phyloP scores from a whole-genome alignment of 2,797 vertebrate species.

The Aplochiton taeniatus region DNA sequence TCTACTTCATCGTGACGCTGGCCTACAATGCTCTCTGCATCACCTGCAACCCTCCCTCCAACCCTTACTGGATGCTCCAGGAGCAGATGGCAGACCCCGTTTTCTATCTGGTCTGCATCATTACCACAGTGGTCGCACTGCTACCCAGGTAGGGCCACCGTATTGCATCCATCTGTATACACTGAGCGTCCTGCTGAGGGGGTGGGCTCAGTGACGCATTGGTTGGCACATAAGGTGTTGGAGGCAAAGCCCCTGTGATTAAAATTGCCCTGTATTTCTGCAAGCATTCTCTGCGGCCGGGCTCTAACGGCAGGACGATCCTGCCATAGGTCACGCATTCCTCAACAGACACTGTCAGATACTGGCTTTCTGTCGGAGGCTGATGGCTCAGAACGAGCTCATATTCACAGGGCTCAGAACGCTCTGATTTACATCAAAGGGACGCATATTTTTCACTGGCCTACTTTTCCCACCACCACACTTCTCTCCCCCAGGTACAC shows the following conservation, averaged over 20 bases:
- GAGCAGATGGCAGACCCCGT: slow-evolving; percentile 82
- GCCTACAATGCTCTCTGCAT: slow-evolving; percentile 82
- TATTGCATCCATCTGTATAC: neutral
- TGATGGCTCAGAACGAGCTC: slow-evolving; percentile 34
- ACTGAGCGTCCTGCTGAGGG: too few species aligned
- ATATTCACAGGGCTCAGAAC: slow-evolving; percentile 68
- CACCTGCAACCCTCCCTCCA: slow-evolving; percentile 84
- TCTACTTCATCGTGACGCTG: slow-evolving; percentile 80
- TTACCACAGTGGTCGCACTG: slow-evolving; percentile 84
- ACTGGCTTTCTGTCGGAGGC: slow-evolving; percentile 28
- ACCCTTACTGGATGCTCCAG: slow-evolving; percentile 88
- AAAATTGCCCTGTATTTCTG: too few species aligned
- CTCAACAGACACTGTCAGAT: slow-evolving; percentile 23
- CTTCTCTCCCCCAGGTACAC: slow-evolving; percentile 81
- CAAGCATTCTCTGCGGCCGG: too few species aligned
- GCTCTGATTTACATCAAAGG: slow-evolving; percentile 78
- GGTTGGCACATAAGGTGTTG: too few species aligned
- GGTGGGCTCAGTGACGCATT: too few species aligned
- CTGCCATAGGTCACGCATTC: slow-evolving; percentile 36
- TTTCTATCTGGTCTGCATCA: slow-evolving; percentile 87
- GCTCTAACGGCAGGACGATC: too few species aligned
- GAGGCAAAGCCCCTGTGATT: too few species aligned
- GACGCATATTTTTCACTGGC: slow-evolving; percentile 73
- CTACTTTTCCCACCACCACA: slow-evolving; percentile 71
- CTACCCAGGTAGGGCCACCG: slow-evolving; percentile 83